These are phyloP conservation scores for Drosophila arizonae DNA, from an alignment of 1,140 invertebrate species.

Conservation along the genomic window DNA sequence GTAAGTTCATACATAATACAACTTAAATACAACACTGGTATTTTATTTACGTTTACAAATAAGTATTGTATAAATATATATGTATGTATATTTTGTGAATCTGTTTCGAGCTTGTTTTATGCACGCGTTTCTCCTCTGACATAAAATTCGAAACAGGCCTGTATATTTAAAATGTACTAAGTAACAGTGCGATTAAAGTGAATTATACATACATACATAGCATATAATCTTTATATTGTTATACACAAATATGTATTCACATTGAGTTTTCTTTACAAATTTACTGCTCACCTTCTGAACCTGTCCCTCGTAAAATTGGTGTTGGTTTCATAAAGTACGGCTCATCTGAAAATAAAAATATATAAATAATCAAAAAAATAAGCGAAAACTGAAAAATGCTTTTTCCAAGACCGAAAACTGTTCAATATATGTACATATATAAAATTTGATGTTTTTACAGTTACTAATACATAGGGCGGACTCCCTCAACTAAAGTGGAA, in stretches of 20 bases:
- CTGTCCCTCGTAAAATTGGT: slow-evolving; percentile 47
- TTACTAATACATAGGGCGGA: too few relatives aligned
- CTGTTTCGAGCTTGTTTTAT: too few relatives aligned
- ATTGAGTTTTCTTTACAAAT: neutral
- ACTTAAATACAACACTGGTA: neutral
- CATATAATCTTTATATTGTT: slow-evolving; percentile 1
- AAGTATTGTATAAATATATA: neutral
- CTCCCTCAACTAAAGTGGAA: too few relatives aligned
- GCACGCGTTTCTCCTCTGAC: too few relatives aligned
- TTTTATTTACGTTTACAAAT: slow-evolving; percentile 10
- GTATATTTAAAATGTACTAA: too few relatives aligned
- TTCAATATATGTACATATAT: too few relatives aligned
- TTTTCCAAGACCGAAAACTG: too few relatives aligned
- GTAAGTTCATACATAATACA: slow-evolving; percentile 8
- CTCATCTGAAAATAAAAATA: slow-evolving; percentile 57
- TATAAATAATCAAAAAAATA: neutral
- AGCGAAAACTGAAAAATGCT: too few relatives aligned
- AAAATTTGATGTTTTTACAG: too few relatives aligned
- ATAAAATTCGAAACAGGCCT: too few relatives aligned
- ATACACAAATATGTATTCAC: neutral
- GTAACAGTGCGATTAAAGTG: too few relatives aligned
- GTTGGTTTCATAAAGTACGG: slow-evolving; percentile 59
- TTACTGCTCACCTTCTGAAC: slow-evolving; percentile 61
- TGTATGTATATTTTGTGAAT: neutral
- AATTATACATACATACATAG: too few relatives aligned